Conservation (phyloP, 1,140 invertebrate genomes). For the Trissolcus basalis region DNA sequence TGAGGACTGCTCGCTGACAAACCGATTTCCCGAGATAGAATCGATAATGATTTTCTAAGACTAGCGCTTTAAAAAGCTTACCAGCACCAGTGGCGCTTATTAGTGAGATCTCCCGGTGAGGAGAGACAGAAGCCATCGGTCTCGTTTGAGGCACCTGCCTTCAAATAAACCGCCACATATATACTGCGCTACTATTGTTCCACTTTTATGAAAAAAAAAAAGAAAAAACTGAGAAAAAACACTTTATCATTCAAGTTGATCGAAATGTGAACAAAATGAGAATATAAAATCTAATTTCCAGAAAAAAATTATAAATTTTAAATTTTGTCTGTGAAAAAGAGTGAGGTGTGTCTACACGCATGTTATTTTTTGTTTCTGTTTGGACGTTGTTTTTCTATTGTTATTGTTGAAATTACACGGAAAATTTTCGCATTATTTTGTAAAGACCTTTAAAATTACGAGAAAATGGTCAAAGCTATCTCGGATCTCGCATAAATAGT, state of each 20-base stretch:
- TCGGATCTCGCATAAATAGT: slow-evolving; percentile 34
- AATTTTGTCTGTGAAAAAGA: no score
- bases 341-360: no score
- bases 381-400: no score
- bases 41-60: slow-evolving; percentile 64
- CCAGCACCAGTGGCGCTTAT: slow-evolving; percentile 60
- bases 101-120: slow-evolving; percentile 64
- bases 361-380: no score
- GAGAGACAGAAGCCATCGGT: slow-evolving; percentile 34
- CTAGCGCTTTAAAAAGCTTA: slow-evolving; percentile 12
- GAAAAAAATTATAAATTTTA: no score
- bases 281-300: no score
- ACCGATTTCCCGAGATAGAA: slow-evolving; percentile 59
- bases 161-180: slow-evolving; percentile 64
- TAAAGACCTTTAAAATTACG: slow-evolving; percentile 19
- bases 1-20: slow-evolving; percentile 37
- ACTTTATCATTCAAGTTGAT: no score
- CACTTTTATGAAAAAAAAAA: not conserved
- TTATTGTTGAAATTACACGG: no score
- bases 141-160: slow-evolving; percentile 54
- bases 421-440: no score
- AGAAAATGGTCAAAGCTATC: slow-evolving; percentile 27
- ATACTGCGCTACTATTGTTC: slow-evolving; percentile 15
- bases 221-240: not conserved
- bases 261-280: no score